Base-by-base conservation (phyloP, 2,888 invertebrate species). In the Thymelicus sylvestris region DNA sequence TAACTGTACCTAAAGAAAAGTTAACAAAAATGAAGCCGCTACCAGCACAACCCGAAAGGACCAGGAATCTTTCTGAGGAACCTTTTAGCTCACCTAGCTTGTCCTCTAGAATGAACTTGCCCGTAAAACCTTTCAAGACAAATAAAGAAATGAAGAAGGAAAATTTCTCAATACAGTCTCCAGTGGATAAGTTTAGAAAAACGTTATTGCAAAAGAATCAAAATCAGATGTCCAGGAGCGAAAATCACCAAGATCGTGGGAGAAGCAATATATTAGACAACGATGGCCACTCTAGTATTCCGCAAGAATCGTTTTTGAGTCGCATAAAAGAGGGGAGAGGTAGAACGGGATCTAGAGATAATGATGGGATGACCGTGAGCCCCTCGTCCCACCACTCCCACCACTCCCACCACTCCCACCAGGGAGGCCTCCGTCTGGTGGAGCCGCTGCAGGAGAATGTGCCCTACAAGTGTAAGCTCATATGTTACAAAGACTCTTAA, bases 391-490 rank as follows among this genome's bases (percentile, higher is more conserved):
- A n/a, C n/a, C n/a, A n/a, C n/a, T n/a, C n/a, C n/a, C n/a, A n/a
- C n/a, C n/a, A n/a, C n/a, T n/a, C n/a, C n/a, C n/a, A n/a, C n/a
- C n/a, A n/a, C n/a, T n/a, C n/a, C n/a, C n/a, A n/a, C n/a, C n/a
- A n/a, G n/a, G n/a, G n/a, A n/a, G 55, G 24, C 47, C 13, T 66
- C 8, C 47, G 52, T 67, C 19, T 15, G 60, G 68, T 62, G 3
- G 67, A 74, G 15, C 69, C 82, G 0, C 74, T 91, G 44, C 85
- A 87, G 76, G 88, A 92, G 82, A 90, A 91, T 72, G 83, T 87
- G 15, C 76, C 88, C 0, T 93, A 91, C 72, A 88, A 85, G 74
- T 93, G 92, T 77, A 87, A 80, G 74, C 86, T 93, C 86, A 78
- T 88, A 41, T 93, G 92, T 76, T 83, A 84, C 4, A 87, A 83